Conservation (phyloP, 1,140 invertebrate genomes). For the Drosophila ironensis region DNA sequence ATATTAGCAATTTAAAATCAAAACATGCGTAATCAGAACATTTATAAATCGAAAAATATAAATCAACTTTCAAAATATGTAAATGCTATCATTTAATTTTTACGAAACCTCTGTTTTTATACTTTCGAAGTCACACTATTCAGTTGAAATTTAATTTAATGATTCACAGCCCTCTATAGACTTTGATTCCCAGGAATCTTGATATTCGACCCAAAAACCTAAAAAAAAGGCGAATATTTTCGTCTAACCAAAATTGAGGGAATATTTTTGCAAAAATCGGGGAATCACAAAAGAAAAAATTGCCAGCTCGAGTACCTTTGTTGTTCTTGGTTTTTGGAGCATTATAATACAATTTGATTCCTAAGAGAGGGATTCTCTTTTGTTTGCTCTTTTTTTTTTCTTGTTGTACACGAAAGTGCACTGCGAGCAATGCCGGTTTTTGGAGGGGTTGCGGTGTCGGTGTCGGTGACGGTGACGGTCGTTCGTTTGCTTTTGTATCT, state of each 20-base stretch:
- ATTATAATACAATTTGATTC: not conserved
- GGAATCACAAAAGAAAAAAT: constrained; percentile 21
- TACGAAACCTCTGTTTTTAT: too few relatives aligned
- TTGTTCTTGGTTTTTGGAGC: not conserved
- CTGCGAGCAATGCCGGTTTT: constrained; percentile 59
- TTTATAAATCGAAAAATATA: too few relatives aligned
- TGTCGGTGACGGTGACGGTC: constrained; percentile 27
- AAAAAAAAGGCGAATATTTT: too few relatives aligned
- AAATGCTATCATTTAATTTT: not conserved
- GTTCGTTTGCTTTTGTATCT: constrained; percentile 54
- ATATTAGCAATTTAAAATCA: too few relatives aligned
- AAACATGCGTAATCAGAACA: too few relatives aligned
- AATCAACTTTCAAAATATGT: too few relatives aligned
- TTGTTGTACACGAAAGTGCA: constrained; percentile 8
- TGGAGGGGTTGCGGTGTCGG: constrained; percentile 11
- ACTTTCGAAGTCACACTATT: too few relatives aligned
- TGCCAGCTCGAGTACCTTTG: not conserved
- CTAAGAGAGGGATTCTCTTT: constrained; percentile 16
- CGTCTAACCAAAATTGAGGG: too few relatives aligned
- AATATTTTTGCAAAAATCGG: too few relatives aligned
- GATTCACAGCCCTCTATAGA: too few relatives aligned
- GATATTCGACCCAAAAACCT: constrained; percentile 6
- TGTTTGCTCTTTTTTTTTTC: not conserved
- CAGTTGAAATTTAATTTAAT: too few relatives aligned
- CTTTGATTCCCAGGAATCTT: not conserved